phyloP scores from a whole-genome alignment of 2,797 vertebrate genomes.

The Propithecus perrieri region DNA sequence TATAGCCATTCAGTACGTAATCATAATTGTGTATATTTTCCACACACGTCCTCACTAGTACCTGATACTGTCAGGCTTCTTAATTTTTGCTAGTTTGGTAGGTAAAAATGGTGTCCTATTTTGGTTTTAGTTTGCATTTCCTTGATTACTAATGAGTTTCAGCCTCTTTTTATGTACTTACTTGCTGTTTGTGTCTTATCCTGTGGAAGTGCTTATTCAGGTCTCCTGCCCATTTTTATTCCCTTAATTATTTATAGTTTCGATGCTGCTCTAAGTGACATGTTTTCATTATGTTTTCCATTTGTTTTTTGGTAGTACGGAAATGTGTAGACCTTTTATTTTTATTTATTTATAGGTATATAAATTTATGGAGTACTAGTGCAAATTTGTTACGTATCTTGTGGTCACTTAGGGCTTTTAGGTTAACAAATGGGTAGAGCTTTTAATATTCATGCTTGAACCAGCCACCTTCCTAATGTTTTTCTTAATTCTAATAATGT shows the following conservation, averaged over 20 bases:
- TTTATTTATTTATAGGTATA: too few relatives aligned
- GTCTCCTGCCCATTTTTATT: neutral
- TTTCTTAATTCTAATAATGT: neutral
- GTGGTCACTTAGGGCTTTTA: too few relatives aligned
- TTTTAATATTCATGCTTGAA: neutral
- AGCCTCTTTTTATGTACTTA: neutral
- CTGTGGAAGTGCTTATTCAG: neutral
- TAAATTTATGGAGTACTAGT: too few relatives aligned
- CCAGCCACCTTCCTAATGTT: neutral
- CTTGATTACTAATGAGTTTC: neutral
- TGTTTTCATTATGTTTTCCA: too few relatives aligned
- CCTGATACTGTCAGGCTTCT: neutral
- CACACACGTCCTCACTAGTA: neutral
- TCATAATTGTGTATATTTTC: neutral
- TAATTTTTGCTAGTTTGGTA: neutral
- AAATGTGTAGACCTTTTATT: neutral
- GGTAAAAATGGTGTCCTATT: neutral
- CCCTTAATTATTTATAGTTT: neutral
- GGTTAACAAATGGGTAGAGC: neutral
- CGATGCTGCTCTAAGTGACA: neutral
- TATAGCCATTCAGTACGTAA: neutral
- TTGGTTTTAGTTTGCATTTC: too few relatives aligned
- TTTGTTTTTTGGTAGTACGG: neutral
- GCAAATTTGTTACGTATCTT: too few relatives aligned
- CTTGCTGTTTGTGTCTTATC: neutral